Evolutionary conservation across 2,797 vertebrate species (phyloP).

Genomic region (Psittacula derbiana): DNA sequence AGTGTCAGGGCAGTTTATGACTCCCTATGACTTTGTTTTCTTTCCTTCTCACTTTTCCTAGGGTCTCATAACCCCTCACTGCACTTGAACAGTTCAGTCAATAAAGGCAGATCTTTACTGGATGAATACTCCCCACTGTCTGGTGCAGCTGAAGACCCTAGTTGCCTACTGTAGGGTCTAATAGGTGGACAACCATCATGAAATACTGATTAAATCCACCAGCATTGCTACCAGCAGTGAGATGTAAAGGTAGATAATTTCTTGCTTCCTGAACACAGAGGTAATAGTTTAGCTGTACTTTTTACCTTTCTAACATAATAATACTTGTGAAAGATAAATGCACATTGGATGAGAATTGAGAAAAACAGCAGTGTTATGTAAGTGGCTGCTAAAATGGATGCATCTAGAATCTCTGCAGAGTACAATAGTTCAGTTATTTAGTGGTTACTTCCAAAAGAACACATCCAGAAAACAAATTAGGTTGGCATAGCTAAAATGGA

Average conservation of each 20-base stretch:
- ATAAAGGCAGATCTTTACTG: background rate
- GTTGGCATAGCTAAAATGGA: background rate
- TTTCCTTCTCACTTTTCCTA: background rate
- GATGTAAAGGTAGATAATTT: background rate
- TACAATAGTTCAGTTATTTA: background rate
- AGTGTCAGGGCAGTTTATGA: background rate
- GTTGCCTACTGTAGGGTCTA: background rate
- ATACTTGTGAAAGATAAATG: background rate
- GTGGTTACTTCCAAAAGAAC: background rate
- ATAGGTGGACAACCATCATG: background rate
- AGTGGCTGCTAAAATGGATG: slow-evolving; percentile 19
- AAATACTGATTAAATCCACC: slow-evolving; percentile 17
- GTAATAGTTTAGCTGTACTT: background rate
- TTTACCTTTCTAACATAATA: slow-evolving; percentile 4
- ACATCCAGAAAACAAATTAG: background rate
- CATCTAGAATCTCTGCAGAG: slow-evolving; percentile 20
- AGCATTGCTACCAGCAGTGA: background rate
- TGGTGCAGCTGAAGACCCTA: background rate
- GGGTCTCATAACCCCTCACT: background rate
- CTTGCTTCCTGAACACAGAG: slow-evolving; percentile 8
- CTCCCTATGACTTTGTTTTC: background rate
- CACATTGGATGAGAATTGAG: background rate
- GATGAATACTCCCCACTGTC: background rate
- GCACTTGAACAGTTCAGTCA: background rate
- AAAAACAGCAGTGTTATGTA: slow-evolving; percentile 12